These are phyloP conservation scores for Nothocercus julius DNA, from an alignment of 2,113 vertebrate species.

Conservation along the genomic window DNA sequence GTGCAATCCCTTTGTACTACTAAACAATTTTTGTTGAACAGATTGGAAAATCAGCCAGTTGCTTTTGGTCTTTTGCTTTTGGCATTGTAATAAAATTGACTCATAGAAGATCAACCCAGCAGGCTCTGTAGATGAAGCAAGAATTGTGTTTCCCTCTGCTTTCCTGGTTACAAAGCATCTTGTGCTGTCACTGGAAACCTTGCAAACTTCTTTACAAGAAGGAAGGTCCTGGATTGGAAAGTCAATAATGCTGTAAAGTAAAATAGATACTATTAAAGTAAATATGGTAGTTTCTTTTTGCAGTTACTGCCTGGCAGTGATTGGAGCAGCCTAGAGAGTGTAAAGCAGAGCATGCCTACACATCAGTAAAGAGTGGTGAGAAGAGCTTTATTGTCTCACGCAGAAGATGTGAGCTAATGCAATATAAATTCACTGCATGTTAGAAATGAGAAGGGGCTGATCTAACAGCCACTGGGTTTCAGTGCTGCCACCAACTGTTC, in stretches of 20 bases:
- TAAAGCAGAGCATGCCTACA: neutral
- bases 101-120: neutral
- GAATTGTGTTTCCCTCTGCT: neutral
- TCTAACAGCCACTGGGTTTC: constrained; percentile 5
- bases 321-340: neutral
- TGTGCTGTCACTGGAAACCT: neutral
- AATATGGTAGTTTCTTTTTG: neutral
- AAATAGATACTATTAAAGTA: neutral
- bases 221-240: neutral
- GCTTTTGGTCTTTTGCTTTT: neutral
- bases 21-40: neutral
- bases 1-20: neutral
- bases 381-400: neutral
- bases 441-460: neutral
- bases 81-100: neutral
- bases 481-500: neutral
- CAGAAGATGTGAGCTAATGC: neutral
- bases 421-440: neutral
- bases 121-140: neutral
- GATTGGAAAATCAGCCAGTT: neutral
- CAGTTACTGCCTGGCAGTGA: neutral
- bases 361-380: neutral
- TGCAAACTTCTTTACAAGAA: neutral
- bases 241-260: neutral
- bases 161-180: neutral